Conservation (phyloP, 2,888 invertebrate species). For the Doris montereyensis region DNA sequence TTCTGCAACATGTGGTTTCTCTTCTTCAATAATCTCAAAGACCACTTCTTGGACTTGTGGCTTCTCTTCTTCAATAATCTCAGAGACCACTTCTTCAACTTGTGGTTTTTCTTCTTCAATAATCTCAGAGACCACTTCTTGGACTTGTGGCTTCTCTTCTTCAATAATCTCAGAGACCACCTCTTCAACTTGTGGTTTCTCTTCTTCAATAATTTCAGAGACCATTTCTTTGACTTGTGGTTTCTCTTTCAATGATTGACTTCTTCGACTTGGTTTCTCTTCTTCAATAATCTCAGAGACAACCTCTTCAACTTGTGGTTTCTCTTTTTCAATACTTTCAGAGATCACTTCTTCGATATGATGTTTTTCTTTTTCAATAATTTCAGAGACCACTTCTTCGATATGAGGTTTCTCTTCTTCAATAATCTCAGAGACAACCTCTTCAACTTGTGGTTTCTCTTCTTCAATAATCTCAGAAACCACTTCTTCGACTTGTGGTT, state of each 20-base stretch:
- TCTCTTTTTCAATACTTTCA: slow-evolving; percentile 46
- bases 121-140: neutral
- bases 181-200: slow-evolving; percentile 76
- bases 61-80: slow-evolving; percentile 56
- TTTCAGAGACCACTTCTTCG: slow-evolving; percentile 36
- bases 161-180: slow-evolving; percentile 72
- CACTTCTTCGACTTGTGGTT: neutral
- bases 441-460: slow-evolving; percentile 16
- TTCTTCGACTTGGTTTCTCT: slow-evolving; percentile 74
- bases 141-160: neutral
- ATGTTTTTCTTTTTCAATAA: slow-evolving; percentile 40
- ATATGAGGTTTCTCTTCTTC: slow-evolving; percentile 59
- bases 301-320: slow-evolving; percentile 76
- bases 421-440: slow-evolving; percentile 14
- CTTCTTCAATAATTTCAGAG: no score
- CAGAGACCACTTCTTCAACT: neutral
- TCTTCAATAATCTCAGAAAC: slow-evolving; percentile 38
- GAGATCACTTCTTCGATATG: slow-evolving; percentile 78
- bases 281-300: slow-evolving; percentile 72
- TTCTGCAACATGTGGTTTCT: no score
- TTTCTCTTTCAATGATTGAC: no score
- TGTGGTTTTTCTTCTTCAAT: slow-evolving; percentile 42
- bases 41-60: neutral
- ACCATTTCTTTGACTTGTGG: no score
- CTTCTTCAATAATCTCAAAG: neutral